Conservation (phyloP, 2,113 vertebrate genomes). For the Carassius carassius region DNA sequence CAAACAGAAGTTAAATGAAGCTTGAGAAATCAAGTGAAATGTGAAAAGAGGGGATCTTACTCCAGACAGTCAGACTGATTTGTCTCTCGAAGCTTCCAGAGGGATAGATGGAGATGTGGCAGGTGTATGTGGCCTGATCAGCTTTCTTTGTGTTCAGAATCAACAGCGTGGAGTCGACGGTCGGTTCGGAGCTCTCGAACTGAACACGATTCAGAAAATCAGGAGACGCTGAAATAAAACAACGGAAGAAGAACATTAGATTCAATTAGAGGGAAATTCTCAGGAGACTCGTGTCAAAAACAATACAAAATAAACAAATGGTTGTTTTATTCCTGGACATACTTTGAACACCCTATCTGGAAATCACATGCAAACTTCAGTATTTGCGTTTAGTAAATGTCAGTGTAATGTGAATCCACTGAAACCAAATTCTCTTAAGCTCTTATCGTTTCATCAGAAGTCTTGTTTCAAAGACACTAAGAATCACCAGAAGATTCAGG, state of each 20-base stretch:
- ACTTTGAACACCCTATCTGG: not conserved
- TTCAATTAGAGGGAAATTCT: not conserved
- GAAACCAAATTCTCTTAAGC: not conserved
- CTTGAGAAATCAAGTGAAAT: not conserved
- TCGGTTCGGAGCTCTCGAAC: conserved; percentile 67
- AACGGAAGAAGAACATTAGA: not conserved
- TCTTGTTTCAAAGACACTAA: too few relatives aligned
- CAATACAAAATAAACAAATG: not conserved
- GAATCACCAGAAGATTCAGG: too few relatives aligned
- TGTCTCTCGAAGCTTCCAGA: conserved; percentile 73
- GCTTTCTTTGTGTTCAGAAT: conserved; percentile 66
- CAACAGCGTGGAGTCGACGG: conserved; percentile 65
- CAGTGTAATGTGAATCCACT: not conserved
- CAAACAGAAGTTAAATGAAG: not conserved
- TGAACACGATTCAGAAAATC: conserved; percentile 65
- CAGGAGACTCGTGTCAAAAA: not conserved
- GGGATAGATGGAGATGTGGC: conserved; percentile 74
- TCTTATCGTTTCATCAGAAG: not conserved
- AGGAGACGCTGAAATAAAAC: conserved; percentile 65
- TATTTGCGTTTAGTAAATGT: not conserved
- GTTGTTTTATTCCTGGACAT: not conserved
- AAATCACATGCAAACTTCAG: not conserved
- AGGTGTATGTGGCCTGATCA: conserved; percentile 72
- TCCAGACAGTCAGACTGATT: conserved; percentile 71
- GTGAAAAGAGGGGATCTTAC: conserved; percentile 62